A percentile compares a stretch with the other conserved stretches of the same genome.
These are phyloP conservation scores for Chrysomela aeneicollis DNA, from an alignment of 2,888 invertebrate genomes.

Conservation along the genomic window DNA sequence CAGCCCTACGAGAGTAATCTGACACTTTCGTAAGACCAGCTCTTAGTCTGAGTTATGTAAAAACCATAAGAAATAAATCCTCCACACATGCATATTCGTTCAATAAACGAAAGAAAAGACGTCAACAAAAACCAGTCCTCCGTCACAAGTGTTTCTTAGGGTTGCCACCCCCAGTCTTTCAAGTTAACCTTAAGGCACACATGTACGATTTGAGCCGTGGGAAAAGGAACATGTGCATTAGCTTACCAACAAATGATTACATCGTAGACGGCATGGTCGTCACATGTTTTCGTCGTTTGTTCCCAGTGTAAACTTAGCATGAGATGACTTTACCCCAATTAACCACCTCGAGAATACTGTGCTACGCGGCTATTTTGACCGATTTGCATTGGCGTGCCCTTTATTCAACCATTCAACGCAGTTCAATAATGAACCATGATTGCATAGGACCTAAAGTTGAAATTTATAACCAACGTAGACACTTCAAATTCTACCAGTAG, in stretches of 20 bases:
- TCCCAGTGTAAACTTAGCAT: constrained; percentile 39
- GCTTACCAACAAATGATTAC: constrained; percentile 52
- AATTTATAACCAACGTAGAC: too few species aligned
- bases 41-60: not conserved
- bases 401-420: not conserved
- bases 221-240: constrained; percentile 56
- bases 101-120: constrained; percentile 27
- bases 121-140: constrained; percentile 40
- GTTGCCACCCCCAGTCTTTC: constrained; percentile 51
- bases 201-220: constrained; percentile 55
- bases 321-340: constrained; percentile 42
- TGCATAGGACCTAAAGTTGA: too few species aligned
- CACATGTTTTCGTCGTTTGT: constrained; percentile 36
- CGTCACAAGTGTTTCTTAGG: constrained; percentile 51
- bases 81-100: constrained; percentile 11
- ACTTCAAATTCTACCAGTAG: too few species aligned
- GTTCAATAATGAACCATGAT: not conserved
- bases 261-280: constrained; percentile 35
- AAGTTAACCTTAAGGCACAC: constrained; percentile 43
- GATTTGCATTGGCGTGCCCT: constrained; percentile 21
- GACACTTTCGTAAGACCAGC: not conserved
- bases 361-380: constrained; percentile 33
- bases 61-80: constrained; percentile 5
- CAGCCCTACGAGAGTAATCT: not conserved
- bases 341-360: constrained; percentile 35